Percentiles rank a stretch among this genome's conserved stretches.
phyloP scores from a whole-genome alignment of 1,140 invertebrate species.

The Carposina sasakii region DNA sequence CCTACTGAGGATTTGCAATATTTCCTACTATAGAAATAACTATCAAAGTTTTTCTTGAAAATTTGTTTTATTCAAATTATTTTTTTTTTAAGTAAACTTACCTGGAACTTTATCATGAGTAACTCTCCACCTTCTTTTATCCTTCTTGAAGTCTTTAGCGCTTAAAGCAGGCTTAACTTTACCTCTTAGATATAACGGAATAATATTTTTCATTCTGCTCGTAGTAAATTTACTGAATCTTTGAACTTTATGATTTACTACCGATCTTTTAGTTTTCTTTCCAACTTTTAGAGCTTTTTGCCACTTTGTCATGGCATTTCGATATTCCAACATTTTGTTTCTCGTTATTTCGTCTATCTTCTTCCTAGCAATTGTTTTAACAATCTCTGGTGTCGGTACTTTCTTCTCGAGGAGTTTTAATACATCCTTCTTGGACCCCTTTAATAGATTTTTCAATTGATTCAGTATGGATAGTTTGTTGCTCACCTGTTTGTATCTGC shows the following conservation, averaged over 20 bases:
- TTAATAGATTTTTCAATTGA: conserved; percentile 37
- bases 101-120: conserved; percentile 9
- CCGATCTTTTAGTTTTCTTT: conserved; percentile 30
- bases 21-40: too few species aligned
- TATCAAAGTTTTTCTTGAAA: too few species aligned
- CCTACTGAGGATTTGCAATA: too few species aligned
- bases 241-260: conserved; percentile 18
- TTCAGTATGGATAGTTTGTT: conserved; percentile 36
- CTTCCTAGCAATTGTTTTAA: conserved; percentile 13
- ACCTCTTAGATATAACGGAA: conserved; percentile 37
- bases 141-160: conserved; percentile 17
- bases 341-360: conserved; percentile 10
- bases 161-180: conserved; percentile 31
- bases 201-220: conserved; percentile 38
- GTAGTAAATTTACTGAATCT: too few species aligned
- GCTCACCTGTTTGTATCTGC: not conserved
- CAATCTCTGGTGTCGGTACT: conserved; percentile 30
- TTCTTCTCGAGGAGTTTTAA: conserved; percentile 28
- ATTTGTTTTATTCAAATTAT: too few species aligned
- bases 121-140: too few species aligned
- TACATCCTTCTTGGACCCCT: conserved; percentile 38
- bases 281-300: conserved; percentile 34
- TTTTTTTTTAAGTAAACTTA: conserved; percentile 1
- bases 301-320: conserved; percentile 39
- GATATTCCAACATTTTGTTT: conserved; percentile 29